These are phyloP conservation scores for Laterallus jamaicensis DNA, from an alignment of 2,113 vertebrate species.

Conservation along the genomic window DNA sequence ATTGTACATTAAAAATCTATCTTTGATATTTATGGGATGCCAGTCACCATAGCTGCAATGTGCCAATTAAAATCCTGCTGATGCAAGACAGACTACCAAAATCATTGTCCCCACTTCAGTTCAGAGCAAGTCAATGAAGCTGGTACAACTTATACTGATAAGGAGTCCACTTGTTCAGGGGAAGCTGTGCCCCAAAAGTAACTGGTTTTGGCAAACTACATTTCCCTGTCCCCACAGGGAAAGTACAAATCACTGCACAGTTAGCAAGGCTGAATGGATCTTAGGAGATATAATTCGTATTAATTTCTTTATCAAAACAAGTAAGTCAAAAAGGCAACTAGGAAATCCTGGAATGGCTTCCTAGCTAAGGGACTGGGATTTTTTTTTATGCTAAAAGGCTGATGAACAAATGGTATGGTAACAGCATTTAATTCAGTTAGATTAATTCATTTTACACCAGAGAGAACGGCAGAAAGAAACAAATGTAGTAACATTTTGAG, in stretches of 20 bases:
- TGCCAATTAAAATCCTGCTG: slow-evolving; percentile 71
- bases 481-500: neutral
- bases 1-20: slow-evolving; percentile 52
- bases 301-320: slow-evolving; percentile 16
- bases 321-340: neutral
- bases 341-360: neutral
- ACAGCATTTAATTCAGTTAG: neutral
- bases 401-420: neutral
- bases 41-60: slow-evolving; percentile 50
- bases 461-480: neutral
- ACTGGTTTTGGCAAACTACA: slow-evolving; percentile 18
- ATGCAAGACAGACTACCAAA: slow-evolving; percentile 52
- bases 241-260: neutral
- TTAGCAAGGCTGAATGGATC: neutral
- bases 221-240: neutral
- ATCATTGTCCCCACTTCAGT: slow-evolving; percentile 17
- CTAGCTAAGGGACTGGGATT: neutral
- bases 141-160: neutral
- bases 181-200: neutral
- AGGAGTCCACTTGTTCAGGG: neutral
- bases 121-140: slow-evolving; percentile 31
- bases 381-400: neutral
- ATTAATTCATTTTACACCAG: neutral
- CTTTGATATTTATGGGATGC: slow-evolving; percentile 65
- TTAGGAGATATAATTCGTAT: neutral